Evolutionary conservation across 1,140 invertebrate genomes (phyloP).

Genomic region (Orchestia grillus): DNA sequence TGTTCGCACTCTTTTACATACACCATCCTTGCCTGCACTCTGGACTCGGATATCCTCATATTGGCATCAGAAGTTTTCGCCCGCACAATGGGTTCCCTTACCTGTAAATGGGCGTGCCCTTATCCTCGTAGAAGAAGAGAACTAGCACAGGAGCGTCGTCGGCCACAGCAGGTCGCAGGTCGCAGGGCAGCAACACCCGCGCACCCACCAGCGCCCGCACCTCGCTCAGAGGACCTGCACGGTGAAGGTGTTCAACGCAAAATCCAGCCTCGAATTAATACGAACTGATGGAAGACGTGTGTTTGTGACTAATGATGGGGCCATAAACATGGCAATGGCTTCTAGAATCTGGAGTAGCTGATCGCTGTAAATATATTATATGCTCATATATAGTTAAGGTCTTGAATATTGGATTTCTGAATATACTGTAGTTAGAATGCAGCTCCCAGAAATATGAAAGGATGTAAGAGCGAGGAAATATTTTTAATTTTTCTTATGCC

Average conservation of each 20-base stretch:
- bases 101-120: slow-evolving; percentile 56
- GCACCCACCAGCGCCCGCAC: slow-evolving; percentile 34
- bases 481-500: no score
- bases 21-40: background rate
- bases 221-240: slow-evolving; percentile 48
- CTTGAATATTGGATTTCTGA: background rate
- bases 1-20: background rate
- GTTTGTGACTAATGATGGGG: no score
- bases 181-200: slow-evolving; percentile 24
- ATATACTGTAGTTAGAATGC: background rate
- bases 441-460: background rate
- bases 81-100: background rate
- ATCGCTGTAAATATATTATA: background rate
- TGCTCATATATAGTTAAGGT: background rate
- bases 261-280: background rate
- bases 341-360: background rate
- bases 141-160: slow-evolving; percentile 42
- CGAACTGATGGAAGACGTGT: no score
- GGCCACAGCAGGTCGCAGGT: background rate
- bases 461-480: no score
- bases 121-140: slow-evolving; percentile 50
- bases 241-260: background rate
- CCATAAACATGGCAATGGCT: background rate
- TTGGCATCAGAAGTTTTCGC: background rate
- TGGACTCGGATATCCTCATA: background rate